Conservation (phyloP, 2,888 invertebrate species). For the Acrobeloides nanus region DNA sequence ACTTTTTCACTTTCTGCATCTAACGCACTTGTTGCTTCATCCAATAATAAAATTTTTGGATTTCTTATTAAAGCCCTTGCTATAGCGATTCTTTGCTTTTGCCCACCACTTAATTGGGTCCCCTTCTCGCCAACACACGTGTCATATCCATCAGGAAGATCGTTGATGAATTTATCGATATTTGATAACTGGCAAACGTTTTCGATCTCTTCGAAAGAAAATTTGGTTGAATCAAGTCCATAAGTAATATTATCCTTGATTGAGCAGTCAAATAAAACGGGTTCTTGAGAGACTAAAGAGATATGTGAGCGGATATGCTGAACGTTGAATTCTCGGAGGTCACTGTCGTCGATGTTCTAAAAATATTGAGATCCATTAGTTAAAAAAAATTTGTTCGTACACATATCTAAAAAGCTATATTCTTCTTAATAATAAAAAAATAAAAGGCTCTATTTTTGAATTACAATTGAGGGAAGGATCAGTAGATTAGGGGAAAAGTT, state of each 20-base stretch:
- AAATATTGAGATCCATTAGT: too few relatives aligned
- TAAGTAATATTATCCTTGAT: constrained; percentile 74
- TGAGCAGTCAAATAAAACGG: constrained; percentile 76
- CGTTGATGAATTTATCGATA: not conserved
- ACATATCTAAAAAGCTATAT: too few relatives aligned
- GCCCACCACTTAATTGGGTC: not conserved
- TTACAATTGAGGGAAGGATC: too few relatives aligned
- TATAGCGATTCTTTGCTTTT: constrained; percentile 4
- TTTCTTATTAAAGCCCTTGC: constrained; percentile 1
- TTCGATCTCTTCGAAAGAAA: constrained; percentile 6
- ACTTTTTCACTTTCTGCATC: not conserved
- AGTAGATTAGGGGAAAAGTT: too few relatives aligned
- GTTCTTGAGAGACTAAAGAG: constrained; percentile 87
- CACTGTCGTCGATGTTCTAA: constrained; percentile 55
- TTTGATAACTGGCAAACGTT: constrained; percentile 11
- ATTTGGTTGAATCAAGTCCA: constrained; percentile 57
- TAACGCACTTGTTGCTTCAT: constrained; percentile 1
- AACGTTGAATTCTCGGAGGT: constrained; percentile 57
- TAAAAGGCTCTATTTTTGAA: too few relatives aligned
- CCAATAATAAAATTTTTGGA: constrained; percentile 3
- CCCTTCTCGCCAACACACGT: constrained; percentile 5
- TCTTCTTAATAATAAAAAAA: too few relatives aligned
- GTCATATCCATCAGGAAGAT: constrained; percentile 15
- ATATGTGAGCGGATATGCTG: constrained; percentile 68
- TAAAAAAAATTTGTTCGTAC: too few relatives aligned